These are phyloP conservation scores for Drosophila mimica DNA, from an alignment of 2,888 invertebrate genomes.

Conservation along the genomic window DNA sequence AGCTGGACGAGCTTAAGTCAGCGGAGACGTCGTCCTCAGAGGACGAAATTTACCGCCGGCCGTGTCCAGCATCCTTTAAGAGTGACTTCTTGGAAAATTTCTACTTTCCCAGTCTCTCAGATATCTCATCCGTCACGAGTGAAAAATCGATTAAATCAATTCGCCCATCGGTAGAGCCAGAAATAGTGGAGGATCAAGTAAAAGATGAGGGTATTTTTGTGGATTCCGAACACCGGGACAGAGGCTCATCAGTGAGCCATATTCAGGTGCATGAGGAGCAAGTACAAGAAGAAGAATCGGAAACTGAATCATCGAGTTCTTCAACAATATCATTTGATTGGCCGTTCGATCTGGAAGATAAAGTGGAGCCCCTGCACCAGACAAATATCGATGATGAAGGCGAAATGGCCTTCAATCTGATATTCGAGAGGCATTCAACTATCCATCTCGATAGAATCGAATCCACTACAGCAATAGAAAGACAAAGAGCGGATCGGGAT, in stretches of 20 bases:
- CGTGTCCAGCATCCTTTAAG: constrained; percentile 15
- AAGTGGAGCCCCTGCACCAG: not conserved
- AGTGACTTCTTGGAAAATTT: constrained; percentile 35
- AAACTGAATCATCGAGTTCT: constrained; percentile 6
- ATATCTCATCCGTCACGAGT: constrained; percentile 22
- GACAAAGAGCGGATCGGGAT: not conserved
- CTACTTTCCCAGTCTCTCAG: constrained; percentile 43
- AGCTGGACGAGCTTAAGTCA: not conserved
- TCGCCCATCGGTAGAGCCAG: accelerated
- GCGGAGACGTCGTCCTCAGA: constrained; percentile 22
- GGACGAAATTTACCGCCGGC: not conserved
- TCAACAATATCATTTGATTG: constrained; percentile 33
- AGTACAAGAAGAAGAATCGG: not conserved
- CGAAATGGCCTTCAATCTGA: constrained; percentile 19
- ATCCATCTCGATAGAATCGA: accelerated
- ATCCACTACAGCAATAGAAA: constrained; percentile 18
- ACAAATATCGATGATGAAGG: not conserved
- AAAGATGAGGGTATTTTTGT: constrained; percentile 26
- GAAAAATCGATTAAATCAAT: not conserved
- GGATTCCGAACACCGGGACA: constrained; percentile 1
- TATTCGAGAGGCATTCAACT: not conserved
- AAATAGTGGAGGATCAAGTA: not conserved
- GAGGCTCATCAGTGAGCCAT: constrained; percentile 20
- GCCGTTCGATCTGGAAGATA: constrained; percentile 41
- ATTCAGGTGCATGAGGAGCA: not conserved